Evolutionary conservation across 2,888 invertebrate species (phyloP).

Genomic region (Trichogramma dendrolimi): DNA sequence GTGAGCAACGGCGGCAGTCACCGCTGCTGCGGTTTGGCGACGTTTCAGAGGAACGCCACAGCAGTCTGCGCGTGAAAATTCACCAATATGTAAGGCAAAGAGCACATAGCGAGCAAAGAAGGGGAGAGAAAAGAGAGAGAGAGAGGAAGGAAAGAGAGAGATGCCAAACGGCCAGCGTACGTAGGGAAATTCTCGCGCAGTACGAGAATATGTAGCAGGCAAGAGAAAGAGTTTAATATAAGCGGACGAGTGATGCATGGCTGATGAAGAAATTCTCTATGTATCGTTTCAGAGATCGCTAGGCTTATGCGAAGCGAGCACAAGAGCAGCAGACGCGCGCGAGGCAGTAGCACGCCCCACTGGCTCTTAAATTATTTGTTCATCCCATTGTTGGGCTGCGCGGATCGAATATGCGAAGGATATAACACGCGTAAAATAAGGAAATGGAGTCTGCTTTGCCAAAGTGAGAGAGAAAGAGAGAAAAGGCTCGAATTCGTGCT

Average conservation of each 20-base stretch:
- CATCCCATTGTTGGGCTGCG: background rate
- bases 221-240: slow-evolving; percentile 20
- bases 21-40: slow-evolving; percentile 47
- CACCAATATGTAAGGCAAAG: background rate
- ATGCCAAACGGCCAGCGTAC: slow-evolving; percentile 15
- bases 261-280: too few species aligned
- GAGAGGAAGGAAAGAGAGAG: slow-evolving; percentile 13
- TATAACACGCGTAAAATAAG: slow-evolving; percentile 3
- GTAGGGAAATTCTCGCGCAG: slow-evolving; percentile 18
- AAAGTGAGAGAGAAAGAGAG: too few species aligned
- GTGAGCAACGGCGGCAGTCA: slow-evolving; percentile 28
- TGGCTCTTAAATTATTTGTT: too few species aligned
- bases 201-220: slow-evolving; percentile 30
- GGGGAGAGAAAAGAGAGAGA: slow-evolving; percentile 10
- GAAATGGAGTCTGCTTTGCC: background rate
- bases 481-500: too few species aligned
- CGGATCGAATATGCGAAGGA: background rate
- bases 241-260: too few species aligned
- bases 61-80: slow-evolving; percentile 17
- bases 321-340: slow-evolving; percentile 24
- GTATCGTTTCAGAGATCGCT: slow-evolving; percentile 14
- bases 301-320: slow-evolving; percentile 29
- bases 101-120: background rate
- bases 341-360: slow-evolving; percentile 9
- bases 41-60: slow-evolving; percentile 38